Conservation (phyloP, 2,888 invertebrate genomes). For the Theodoxus fluviatilis region DNA sequence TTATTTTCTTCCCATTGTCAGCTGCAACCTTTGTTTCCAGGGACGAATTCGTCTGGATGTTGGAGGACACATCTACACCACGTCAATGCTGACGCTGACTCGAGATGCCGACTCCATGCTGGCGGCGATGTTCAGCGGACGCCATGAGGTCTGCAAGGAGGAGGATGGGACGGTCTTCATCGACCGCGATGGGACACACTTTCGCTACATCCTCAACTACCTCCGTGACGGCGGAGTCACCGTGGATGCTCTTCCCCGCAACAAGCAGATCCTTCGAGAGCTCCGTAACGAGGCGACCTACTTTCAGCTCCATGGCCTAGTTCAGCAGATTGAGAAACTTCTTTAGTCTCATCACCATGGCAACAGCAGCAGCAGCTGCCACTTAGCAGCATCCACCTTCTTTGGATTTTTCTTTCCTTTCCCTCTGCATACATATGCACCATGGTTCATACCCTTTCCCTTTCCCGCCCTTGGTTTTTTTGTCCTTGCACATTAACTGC, state of each 20-base stretch:
- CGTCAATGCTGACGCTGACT: conserved; percentile 55
- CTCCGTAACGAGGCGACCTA: conserved; percentile 56
- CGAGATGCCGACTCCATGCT: conserved; percentile 58
- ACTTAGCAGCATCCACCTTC: too few species aligned
- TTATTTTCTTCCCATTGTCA: too few species aligned
- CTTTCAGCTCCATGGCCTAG: conserved; percentile 56
- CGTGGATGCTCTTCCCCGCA: conserved; percentile 52
- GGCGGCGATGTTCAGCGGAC: conserved; percentile 60
- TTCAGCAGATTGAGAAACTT: conserved; percentile 55
- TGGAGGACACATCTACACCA: conserved; percentile 57
- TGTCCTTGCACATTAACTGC: too few species aligned
- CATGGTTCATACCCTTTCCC: too few species aligned
- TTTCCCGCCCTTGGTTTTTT: too few species aligned
- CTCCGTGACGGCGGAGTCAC: conserved; percentile 57
- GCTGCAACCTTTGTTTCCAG: conserved; percentile 44
- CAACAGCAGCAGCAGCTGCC: too few species aligned
- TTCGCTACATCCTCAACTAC: conserved; percentile 61
- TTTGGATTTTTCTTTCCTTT: too few species aligned
- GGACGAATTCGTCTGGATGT: conserved; percentile 57
- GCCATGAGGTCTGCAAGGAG: conserved; percentile 51
- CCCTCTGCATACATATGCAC: too few species aligned
- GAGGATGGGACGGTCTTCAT: conserved; percentile 57
- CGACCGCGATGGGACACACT: conserved; percentile 58
- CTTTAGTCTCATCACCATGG: too few species aligned
- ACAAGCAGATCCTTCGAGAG: conserved; percentile 51